These are phyloP conservation scores for Eilema depressum DNA, from an alignment of 2,888 invertebrate species.

Conservation along the genomic window DNA sequence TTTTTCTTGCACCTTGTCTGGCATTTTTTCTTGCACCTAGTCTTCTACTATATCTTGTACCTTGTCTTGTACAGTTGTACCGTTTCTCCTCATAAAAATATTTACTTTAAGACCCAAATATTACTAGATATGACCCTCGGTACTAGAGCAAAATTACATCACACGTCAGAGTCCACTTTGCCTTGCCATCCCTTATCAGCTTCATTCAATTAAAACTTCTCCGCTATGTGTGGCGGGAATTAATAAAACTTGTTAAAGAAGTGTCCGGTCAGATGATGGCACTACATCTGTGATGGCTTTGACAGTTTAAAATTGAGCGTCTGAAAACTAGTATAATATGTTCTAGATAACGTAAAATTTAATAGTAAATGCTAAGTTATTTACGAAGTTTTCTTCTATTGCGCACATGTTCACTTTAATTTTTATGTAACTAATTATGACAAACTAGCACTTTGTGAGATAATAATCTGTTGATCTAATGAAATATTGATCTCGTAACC, in stretches of 20 bases:
- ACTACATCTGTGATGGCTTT: not conserved
- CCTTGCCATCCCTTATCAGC: slow-evolving; percentile 25
- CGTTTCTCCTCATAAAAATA: too few species aligned
- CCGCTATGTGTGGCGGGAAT: slow-evolving; percentile 28
- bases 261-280: not conserved
- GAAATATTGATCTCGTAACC: too few species aligned
- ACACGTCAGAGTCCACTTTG: slow-evolving; percentile 4
- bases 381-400: too few species aligned
- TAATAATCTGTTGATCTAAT: too few species aligned
- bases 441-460: too few species aligned
- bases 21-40: too few species aligned
- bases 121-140: not conserved
- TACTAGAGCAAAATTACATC: not conserved
- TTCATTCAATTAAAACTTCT: slow-evolving; percentile 45
- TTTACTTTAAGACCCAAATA: not conserved
- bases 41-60: too few species aligned
- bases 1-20: too few species aligned
- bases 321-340: not conserved
- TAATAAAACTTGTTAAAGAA: slow-evolving; percentile 42
- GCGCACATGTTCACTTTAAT: not conserved
- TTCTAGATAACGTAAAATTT: not conserved
- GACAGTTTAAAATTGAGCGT: slow-evolving; percentile 6
- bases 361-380: too few species aligned
- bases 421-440: not conserved
- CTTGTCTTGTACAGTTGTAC: too few species aligned